Percentiles rank a stretch among this genome's conserved stretches.
Evolutionary conservation across 1,140 invertebrate genomes (phyloP).

Genomic region (Drosophila nannoptera): DNA sequence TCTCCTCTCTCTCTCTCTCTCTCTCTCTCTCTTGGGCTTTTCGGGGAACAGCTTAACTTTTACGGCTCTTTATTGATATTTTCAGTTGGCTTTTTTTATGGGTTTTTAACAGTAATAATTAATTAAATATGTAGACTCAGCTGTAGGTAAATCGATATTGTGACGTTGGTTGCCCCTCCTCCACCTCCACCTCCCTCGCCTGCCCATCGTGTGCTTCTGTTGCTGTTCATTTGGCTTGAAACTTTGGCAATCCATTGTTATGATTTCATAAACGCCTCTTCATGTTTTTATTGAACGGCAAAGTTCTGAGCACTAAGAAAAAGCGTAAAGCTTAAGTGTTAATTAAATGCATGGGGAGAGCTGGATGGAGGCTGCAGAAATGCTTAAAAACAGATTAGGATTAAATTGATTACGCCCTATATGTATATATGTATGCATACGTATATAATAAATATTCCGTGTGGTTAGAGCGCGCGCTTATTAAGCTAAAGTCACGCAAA

Average conservation of each 20-base stretch:
- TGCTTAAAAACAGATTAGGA: too few species aligned
- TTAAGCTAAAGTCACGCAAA: too few species aligned
- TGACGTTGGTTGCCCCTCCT: slow-evolving; percentile 27
- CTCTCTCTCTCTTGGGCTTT: slow-evolving; percentile 43
- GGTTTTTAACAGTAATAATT: slow-evolving; percentile 76
- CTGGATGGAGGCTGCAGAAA: too few species aligned
- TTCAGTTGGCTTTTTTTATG: slow-evolving; percentile 63
- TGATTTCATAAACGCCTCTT: slow-evolving; percentile 34
- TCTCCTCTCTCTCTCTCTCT: too few species aligned
- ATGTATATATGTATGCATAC: too few species aligned
- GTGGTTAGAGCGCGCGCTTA: too few species aligned
- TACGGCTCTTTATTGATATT: slow-evolving; percentile 70
- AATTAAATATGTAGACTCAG: slow-evolving; percentile 65
- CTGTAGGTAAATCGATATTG: slow-evolving; percentile 67
- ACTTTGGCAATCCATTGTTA: slow-evolving; percentile 20
- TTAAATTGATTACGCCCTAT: too few species aligned
- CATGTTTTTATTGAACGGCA: slow-evolving; percentile 13
- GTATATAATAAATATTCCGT: too few species aligned
- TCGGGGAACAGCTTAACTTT: slow-evolving; percentile 52
- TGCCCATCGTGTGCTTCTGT: too few species aligned
- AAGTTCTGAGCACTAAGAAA: background rate
- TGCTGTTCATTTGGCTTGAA: slow-evolving; percentile 47
- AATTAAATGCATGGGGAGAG: slow-evolving; percentile 10
- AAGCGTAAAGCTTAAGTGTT: slow-evolving; percentile 4
- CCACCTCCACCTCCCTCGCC: too few species aligned